phyloP scores from a whole-genome alignment of 2,113 vertebrate genomes.

The Tichodroma muraria region DNA sequence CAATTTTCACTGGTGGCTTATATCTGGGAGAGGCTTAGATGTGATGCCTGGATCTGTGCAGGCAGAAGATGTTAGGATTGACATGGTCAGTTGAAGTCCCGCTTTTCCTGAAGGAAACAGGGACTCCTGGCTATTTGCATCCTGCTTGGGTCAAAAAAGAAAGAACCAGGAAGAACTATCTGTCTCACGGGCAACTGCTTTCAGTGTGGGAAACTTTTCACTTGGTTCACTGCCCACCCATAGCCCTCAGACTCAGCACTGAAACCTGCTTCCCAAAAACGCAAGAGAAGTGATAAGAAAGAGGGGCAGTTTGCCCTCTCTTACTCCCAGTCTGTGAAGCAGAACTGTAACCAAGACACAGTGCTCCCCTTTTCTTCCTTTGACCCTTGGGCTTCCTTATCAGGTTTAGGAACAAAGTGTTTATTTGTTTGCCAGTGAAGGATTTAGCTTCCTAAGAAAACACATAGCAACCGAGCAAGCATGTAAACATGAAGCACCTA shows the following conservation, averaged over 20 bases:
- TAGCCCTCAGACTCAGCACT: not conserved
- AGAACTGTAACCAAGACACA: not conserved
- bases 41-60: not conserved
- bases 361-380: not conserved
- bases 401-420: not conserved
- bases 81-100: not conserved
- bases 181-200: not conserved
- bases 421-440: not conserved
- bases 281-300: not conserved
- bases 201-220: not conserved
- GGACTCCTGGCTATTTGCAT: not conserved
- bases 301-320: not conserved
- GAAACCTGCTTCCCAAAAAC: not conserved
- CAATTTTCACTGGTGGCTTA: rapidly evolving
- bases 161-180: not conserved
- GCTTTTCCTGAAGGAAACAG: not conserved
- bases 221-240: not conserved
- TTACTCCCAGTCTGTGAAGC: not conserved
- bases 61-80: not conserved
- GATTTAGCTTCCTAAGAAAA: not conserved
- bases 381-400: not conserved
- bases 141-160: not conserved
- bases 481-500: not conserved
- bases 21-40: not conserved
- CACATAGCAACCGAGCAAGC: not conserved